These are phyloP conservation scores for Nomada fabriciana DNA, from an alignment of 2,888 invertebrate species.

Conservation along the genomic window DNA sequence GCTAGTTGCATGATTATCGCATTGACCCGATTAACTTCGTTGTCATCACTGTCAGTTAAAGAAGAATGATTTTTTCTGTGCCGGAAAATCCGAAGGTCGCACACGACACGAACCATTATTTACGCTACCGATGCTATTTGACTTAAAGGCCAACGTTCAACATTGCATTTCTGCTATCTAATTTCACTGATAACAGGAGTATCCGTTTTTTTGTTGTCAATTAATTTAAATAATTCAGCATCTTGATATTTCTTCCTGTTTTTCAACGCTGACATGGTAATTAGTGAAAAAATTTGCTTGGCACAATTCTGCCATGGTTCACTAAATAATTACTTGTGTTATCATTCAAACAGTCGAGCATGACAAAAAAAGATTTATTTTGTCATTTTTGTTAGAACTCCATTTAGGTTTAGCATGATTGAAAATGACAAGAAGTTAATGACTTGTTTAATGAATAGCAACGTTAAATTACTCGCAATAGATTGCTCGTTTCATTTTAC, in stretches of 20 bases:
- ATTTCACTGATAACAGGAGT: not conserved
- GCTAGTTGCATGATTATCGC: not conserved
- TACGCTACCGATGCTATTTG: slow-evolving; percentile 86
- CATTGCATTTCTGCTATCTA: not conserved
- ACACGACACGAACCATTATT: slow-evolving; percentile 36
- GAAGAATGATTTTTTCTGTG: slow-evolving; percentile 10
- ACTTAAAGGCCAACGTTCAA: not conserved
- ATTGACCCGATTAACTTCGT: slow-evolving; percentile 32
- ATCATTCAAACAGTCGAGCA: too few species aligned
- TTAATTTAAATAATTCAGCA: not conserved
- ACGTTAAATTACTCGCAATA: not conserved
- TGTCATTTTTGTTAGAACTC: not conserved
- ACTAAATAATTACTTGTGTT: too few species aligned
- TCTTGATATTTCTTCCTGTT: not conserved
- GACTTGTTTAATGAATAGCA: not conserved
- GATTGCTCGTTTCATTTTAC: not conserved
- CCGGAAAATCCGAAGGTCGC: slow-evolving; percentile 48
- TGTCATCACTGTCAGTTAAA: not conserved
- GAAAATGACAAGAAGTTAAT: not conserved
- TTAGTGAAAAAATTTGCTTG: too few species aligned
- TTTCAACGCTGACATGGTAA: too few species aligned
- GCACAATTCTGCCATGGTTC: too few species aligned
- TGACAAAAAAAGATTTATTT: not conserved
- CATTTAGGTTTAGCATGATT: not conserved
- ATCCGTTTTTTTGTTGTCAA: not conserved